A percentile compares a stretch with the other conserved stretches of the same genome.
phyloP scores from a whole-genome alignment of 2,113 vertebrate genomes.

The Pelodiscus sinensis region DNA sequence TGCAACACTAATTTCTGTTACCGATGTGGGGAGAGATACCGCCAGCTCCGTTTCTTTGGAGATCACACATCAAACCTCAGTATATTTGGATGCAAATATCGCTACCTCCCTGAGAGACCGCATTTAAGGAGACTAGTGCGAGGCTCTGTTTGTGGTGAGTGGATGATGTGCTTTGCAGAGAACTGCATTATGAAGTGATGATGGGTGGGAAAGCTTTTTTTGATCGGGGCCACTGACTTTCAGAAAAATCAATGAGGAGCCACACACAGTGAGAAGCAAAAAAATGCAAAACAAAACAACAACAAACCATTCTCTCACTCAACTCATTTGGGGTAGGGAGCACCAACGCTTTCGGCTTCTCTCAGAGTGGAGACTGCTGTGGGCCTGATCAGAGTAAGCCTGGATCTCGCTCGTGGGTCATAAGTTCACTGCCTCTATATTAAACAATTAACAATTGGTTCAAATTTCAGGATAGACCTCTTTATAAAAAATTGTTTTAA shows the following conservation, averaged over 20 bases:
- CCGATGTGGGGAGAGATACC: constrained; percentile 95
- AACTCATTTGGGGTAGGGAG: too few relatives aligned
- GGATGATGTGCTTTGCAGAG: not conserved
- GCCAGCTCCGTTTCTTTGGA: constrained; percentile 96
- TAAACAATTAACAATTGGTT: not conserved
- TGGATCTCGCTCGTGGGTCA: too few relatives aligned
- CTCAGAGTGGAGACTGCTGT: too few relatives aligned
- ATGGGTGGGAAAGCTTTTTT: too few relatives aligned
- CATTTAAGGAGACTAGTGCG: constrained; percentile 93
- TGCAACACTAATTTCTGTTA: constrained; percentile 99
- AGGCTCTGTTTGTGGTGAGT: constrained; percentile 97
- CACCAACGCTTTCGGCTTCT: too few relatives aligned
- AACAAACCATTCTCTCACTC: too few relatives aligned
- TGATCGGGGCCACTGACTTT: too few relatives aligned
- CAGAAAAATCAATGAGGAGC: too few relatives aligned
- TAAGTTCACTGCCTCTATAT: not conserved
- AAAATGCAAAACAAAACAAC: too few relatives aligned
- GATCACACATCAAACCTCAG: constrained; percentile 99
- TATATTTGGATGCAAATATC: constrained; percentile 99
- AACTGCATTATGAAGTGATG: not conserved
- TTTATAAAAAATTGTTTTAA: not conserved
- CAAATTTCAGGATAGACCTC: not conserved
- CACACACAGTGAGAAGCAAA: too few relatives aligned
- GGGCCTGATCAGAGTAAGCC: too few relatives aligned
- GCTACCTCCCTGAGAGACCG: constrained; percentile 97